phyloP scores from a whole-genome alignment of 2,113 vertebrate species.

The Probosciger aterrimus region DNA sequence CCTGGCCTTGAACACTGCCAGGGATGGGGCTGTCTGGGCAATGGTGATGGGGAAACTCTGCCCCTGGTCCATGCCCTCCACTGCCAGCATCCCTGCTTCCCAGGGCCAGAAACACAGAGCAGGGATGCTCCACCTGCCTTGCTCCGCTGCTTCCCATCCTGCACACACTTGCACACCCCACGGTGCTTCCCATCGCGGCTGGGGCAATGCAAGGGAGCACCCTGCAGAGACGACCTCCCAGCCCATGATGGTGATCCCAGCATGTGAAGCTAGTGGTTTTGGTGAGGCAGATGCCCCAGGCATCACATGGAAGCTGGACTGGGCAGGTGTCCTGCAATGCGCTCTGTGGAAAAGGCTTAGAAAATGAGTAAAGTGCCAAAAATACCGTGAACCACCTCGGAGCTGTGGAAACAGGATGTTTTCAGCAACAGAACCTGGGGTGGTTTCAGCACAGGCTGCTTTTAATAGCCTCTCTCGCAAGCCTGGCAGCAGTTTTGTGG shows the following conservation, averaged over 20 bases:
- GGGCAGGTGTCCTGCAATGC: background rate
- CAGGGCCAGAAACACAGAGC: background rate
- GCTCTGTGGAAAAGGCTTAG: background rate
- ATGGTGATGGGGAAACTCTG: accelerated
- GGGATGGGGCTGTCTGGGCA: background rate
- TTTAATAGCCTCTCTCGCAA: background rate
- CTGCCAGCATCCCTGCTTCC: background rate
- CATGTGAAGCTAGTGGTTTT: accelerated
- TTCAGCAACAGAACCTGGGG: background rate
- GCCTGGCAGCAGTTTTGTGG: background rate
- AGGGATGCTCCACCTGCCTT: background rate
- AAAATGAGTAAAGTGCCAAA: background rate
- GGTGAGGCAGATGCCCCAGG: background rate
- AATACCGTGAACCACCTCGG: background rate
- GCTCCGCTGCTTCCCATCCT: background rate
- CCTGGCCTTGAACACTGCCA: background rate
- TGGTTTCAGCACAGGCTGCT: background rate
- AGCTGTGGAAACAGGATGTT: background rate
- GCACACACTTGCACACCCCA: background rate
- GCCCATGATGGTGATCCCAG: accelerated
- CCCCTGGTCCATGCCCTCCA: background rate
- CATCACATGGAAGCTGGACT: background rate
- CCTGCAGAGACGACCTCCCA: background rate
- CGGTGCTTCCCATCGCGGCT: background rate
- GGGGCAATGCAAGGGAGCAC: background rate